Conservation (phyloP, 2,113 vertebrate species). For the Gila orcuttii region DNA sequence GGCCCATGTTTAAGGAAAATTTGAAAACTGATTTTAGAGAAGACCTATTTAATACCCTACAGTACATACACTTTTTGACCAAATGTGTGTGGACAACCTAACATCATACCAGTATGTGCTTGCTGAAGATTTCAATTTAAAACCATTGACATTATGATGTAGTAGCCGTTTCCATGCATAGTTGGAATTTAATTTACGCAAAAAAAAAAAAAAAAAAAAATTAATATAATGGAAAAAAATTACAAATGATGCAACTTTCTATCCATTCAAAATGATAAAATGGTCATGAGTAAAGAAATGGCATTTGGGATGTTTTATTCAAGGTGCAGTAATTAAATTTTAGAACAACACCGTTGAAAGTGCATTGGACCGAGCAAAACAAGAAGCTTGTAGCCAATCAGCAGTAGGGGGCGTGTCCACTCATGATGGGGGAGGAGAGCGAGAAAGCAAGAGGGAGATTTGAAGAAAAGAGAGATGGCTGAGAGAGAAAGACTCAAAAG, state of each 20-base stretch:
- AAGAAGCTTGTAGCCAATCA: too few species aligned
- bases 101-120: not conserved
- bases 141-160: not conserved
- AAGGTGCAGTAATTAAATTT: too few species aligned
- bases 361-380: too few species aligned
- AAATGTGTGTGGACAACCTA: not conserved
- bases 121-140: not conserved
- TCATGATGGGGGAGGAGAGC: too few species aligned
- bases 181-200: not conserved
- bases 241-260: not conserved
- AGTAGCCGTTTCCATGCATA: not conserved
- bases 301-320: not conserved
- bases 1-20: constrained; percentile 52
- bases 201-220: too few species aligned
- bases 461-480: too few species aligned
- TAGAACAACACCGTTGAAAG: too few species aligned
- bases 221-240: not conserved
- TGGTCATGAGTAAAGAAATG: not conserved
- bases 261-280: not conserved
- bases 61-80: not conserved
- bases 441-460: too few species aligned
- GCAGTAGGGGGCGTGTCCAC: too few species aligned
- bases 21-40: not conserved
- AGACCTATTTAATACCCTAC: not conserved
- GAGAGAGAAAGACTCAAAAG: too few species aligned